Evolutionary conservation across 2,797 vertebrate species (phyloP), one percentile per base, ranked within the genome.

Genomic region (Poecilia velifera): DNA sequence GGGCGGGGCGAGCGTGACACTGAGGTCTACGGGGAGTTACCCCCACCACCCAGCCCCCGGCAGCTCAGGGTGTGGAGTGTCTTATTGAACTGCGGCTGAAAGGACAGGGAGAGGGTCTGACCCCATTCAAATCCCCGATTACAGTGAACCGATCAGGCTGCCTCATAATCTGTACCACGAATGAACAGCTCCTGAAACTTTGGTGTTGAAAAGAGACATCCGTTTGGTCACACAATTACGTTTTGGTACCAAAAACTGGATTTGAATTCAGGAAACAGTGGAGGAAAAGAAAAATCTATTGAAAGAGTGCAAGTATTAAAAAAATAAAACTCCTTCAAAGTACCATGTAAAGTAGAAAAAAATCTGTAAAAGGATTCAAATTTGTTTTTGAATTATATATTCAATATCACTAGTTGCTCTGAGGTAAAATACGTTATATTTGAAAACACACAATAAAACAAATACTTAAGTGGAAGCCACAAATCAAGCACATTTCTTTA

Each of bases 1-100:
- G 91, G 94, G 92, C 78, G 93, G 93, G 92, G 87, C 84, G n/a
- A 81, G 87, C 80, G 80, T 93, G 92, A 95, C 92, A 94, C 84
- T 51, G 78, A 91, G 89, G 90, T 92, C 93, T 90, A 92, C 83
- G 74, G 73, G 51, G 71, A 86, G 84, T 77, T 16, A 80, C 86
- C 86, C 81, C 77, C 49, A 57, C 73, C 59, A 45, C 66, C 70
- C 25, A 16, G 13, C 59, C 75, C 86, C 84, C 28, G 79, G 79
- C 78, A 82, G 72, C 76, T 74, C 82, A 71, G 88, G 91, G 91
- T 90, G 89, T 86, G 94, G 92, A 87, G 90, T 81, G 80, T 70
- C 84, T 82, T 82, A 88, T 83, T 81, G 78, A 90, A 80, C 79
- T 84, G 79, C 74, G 59, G 88, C 82, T 74, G 81, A 87, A 76